Evolutionary conservation across 2,888 invertebrate species (phyloP).

Genomic region (Drosophila gaucha): DNA sequence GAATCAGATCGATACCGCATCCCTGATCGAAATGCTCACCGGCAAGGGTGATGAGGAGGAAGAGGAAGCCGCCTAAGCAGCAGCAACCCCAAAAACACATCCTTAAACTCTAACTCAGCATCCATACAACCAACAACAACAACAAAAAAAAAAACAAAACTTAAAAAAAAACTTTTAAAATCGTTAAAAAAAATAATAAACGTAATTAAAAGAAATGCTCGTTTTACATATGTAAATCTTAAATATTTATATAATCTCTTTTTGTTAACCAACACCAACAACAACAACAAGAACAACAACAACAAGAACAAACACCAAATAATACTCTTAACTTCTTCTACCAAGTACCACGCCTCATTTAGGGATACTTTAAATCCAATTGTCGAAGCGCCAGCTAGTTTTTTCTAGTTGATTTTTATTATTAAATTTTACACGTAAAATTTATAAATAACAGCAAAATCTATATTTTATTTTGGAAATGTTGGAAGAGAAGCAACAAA

Average conservation of each 20-base stretch:
- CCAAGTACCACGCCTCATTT: constrained; percentile 61
- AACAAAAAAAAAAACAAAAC: constrained; percentile 39
- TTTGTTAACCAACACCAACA: constrained; percentile 59
- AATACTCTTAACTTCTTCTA: constrained; percentile 73
- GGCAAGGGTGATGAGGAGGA: constrained; percentile 94
- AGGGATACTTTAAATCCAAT: constrained; percentile 64
- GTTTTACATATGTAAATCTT: constrained; percentile 79
- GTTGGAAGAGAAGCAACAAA: constrained; percentile 50
- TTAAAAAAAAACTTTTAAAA: constrained; percentile 65
- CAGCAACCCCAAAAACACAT: constrained; percentile 70
- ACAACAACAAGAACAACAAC: constrained; percentile 42
- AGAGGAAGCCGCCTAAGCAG: constrained; percentile 85
- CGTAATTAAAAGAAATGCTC: constrained; percentile 79
- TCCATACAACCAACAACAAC: constrained; percentile 52
- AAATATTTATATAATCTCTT: constrained; percentile 68
- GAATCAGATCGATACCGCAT: constrained; percentile 94
- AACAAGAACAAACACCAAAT: constrained; percentile 34
- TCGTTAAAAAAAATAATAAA: constrained; percentile 77
- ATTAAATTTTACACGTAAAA: constrained; percentile 81
- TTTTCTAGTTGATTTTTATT: constrained; percentile 75
- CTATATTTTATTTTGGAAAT: constrained; percentile 72
- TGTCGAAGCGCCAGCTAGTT: constrained; percentile 70
- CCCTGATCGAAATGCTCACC: constrained; percentile 94
- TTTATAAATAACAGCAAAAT: constrained; percentile 69
- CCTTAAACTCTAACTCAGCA: constrained; percentile 76